Evolutionary conservation across 2,797 vertebrate genomes (phyloP), one percentile per base, ranked within the genome.

Genomic region (Hephaestus fuliginosus): DNA sequence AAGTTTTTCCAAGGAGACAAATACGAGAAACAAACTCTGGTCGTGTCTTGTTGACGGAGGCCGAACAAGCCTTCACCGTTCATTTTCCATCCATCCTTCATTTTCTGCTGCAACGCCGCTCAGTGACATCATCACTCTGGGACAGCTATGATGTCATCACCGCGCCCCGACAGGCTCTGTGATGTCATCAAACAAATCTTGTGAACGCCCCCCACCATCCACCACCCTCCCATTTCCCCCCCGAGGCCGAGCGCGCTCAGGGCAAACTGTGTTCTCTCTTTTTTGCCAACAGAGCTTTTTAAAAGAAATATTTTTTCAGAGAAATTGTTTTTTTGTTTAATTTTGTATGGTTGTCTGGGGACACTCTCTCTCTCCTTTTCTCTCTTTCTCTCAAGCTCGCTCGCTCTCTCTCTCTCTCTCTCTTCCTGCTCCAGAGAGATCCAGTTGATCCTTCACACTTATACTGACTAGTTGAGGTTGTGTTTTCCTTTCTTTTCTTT

Each of bases 271-370:
- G 70, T 85, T 91, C 81, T 94, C 83, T 91, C 76, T 91, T 88
- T 93, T 93, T 94, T 93, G 92, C 93, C 89, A 93, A 94, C 93
- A 95, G 90, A 95, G 95, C 94, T 96, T 96, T 96, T 96, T 92
- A 91, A 91, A 92, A 91, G 85, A 92, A 95, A 92, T 95, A 94
- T 96, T 95, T 94, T 94, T 95, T 95, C 96, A 95, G 87, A 95
- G 88, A 92, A 92, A 82, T 92, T 81, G 78, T 86, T 92, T 86
- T 92, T 87, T 92, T 87, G 78, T 90, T 89, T 76, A 77, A 65
- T 89, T 86, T 80, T 91, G 81, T 91, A 83, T 83, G 80, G 61
- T 84, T 91, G 68, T 90, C 73, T 53, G 80, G 79, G 81, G 75
- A 68, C 58, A 6, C 64, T 1, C 36, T 36, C 49, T 67, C 39